These are phyloP conservation scores for Augochlora pura DNA, from an alignment of 1,140 invertebrate species.

Conservation along the genomic window DNA sequence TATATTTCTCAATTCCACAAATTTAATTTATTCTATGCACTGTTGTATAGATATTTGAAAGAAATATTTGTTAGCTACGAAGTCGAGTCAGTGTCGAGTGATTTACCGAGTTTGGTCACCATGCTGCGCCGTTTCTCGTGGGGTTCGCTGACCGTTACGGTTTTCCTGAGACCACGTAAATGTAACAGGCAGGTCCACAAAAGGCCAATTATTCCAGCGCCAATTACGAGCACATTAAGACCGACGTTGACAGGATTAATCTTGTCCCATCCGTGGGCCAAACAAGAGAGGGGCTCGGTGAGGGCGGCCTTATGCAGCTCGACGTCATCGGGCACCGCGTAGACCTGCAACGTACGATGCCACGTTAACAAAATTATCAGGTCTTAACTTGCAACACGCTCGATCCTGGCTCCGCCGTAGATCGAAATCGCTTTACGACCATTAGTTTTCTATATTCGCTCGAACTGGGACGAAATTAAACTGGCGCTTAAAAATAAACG, in stretches of 20 bases:
- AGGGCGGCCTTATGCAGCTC: conserved; percentile 80
- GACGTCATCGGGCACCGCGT: conserved; percentile 68
- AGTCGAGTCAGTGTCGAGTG: background rate
- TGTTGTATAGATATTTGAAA: no score
- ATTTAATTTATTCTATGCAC: no score
- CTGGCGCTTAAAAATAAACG: background rate
- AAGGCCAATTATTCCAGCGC: conserved; percentile 87
- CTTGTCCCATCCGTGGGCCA: conserved; percentile 84
- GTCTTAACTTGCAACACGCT: no score
- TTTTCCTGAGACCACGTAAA: conserved; percentile 83
- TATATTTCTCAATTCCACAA: no score
- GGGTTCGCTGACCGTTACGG: conserved; percentile 84
- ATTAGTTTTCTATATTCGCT: background rate
- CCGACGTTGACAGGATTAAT: conserved; percentile 83
- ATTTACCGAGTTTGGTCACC: conserved; percentile 82
- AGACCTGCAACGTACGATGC: conserved; percentile 58
- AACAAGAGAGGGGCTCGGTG: conserved; percentile 85
- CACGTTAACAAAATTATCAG: no score
- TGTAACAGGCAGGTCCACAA: conserved; percentile 85
- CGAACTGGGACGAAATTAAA: background rate
- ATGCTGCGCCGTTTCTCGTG: conserved; percentile 80
- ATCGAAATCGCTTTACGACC: no score
- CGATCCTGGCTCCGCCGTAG: no score
- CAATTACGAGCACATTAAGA: conserved; percentile 83
- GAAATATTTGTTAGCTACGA: no score